Conservation (phyloP, 1,140 invertebrate species). For the Macrobrachium nipponense region DNA sequence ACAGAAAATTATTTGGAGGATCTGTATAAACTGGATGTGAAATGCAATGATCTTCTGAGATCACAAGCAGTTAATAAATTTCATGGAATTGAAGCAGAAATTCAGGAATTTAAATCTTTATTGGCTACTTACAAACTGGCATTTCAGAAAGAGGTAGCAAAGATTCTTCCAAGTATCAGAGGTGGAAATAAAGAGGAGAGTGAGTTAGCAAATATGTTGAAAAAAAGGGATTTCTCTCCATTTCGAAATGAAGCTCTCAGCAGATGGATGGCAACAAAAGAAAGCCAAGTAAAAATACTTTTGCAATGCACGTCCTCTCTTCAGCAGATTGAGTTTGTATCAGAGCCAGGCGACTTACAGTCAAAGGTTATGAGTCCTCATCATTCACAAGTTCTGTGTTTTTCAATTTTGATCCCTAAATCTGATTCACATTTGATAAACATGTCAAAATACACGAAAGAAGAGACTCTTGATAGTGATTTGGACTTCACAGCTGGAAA, state of each 20-base stretch:
- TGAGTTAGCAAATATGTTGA: background rate
- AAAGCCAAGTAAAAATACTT: constrained; percentile 17
- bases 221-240: background rate
- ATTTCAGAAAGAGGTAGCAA: background rate
- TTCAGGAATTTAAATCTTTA: background rate
- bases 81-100: background rate
- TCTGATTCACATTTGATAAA: background rate
- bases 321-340: constrained; percentile 5
- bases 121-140: constrained; percentile 8
- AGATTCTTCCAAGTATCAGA: background rate
- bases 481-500: background rate
- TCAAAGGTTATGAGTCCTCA: constrained; percentile 20
- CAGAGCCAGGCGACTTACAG: constrained; percentile 24
- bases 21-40: background rate
- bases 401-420: constrained; percentile 1
- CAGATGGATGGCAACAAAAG: background rate
- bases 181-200: constrained; percentile 6
- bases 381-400: background rate
- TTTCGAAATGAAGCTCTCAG: background rate
- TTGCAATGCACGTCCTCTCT: background rate
- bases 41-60: constrained; percentile 19
- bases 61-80: constrained; percentile 3
- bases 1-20: constrained; percentile 6
- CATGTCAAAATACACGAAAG: background rate
- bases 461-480: background rate